Conservation (phyloP, 2,113 vertebrate genomes). For the Ibidorhyncha struthersii region DNA sequence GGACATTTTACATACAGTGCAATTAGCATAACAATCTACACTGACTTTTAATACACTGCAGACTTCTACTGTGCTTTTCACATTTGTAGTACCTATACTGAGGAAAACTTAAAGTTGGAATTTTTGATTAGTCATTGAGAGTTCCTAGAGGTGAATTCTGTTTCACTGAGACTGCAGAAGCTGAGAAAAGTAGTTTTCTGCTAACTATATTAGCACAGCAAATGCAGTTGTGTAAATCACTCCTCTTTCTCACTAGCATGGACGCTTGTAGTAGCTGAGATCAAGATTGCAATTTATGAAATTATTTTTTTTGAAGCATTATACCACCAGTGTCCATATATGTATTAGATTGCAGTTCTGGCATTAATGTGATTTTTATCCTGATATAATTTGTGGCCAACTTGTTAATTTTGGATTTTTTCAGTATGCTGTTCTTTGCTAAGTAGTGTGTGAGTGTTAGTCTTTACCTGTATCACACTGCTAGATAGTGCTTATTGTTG, state of each 20-base stretch:
- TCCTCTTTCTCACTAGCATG: background rate
- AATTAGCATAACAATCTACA: background rate
- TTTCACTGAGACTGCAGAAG: background rate
- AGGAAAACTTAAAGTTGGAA: background rate
- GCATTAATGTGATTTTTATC: background rate
- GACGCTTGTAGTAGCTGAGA: background rate
- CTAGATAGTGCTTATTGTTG: background rate
- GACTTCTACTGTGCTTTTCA: background rate
- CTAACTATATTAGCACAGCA: background rate
- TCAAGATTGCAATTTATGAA: background rate
- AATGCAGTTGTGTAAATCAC: background rate
- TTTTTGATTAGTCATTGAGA: background rate
- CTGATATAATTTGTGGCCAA: background rate
- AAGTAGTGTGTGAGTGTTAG: background rate
- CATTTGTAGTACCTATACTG: background rate
- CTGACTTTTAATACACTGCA: background rate
- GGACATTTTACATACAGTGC: background rate
- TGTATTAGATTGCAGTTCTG: background rate
- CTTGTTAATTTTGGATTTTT: background rate
- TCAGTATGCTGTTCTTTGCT: background rate
- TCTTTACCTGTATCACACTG: background rate
- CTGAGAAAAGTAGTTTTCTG: background rate
- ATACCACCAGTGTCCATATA: background rate
- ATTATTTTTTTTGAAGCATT: background rate
- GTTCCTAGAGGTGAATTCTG: background rate